These are phyloP conservation scores for Gadus macrocephalus DNA, from an alignment of 2,113 vertebrate species.

Conservation along the genomic window DNA sequence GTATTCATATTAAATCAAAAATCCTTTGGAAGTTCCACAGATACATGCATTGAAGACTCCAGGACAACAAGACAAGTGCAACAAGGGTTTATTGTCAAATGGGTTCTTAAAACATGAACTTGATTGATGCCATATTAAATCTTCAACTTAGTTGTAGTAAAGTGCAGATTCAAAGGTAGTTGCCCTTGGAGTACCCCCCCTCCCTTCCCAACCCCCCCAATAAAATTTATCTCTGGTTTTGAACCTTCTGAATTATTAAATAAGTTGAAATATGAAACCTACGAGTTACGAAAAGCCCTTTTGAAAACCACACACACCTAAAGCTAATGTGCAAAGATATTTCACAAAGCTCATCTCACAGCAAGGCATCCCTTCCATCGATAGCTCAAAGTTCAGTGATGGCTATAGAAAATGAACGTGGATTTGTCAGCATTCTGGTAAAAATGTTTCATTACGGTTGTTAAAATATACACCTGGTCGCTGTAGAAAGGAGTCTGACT, in stretches of 20 bases:
- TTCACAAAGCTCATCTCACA: slow-evolving; percentile 49
- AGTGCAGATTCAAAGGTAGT: slow-evolving; percentile 92
- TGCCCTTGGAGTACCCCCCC: slow-evolving; percentile 76
- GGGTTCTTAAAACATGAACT: slow-evolving; percentile 86
- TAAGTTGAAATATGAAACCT: slow-evolving; percentile 71
- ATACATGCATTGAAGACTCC: neutral
- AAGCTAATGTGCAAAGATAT: slow-evolving; percentile 77
- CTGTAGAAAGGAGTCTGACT: no score
- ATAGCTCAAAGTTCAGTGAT: slow-evolving; percentile 21
- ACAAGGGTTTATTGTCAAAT: slow-evolving; percentile 86
- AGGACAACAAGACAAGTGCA: slow-evolving; percentile 56
- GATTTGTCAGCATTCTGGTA: slow-evolving; percentile 13
- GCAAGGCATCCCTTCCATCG: slow-evolving; percentile 16
- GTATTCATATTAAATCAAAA: no score
- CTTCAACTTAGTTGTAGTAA: slow-evolving; percentile 86
- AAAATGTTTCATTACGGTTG: neutral
- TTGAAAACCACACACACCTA: slow-evolving; percentile 78
- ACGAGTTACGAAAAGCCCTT: slow-evolving; percentile 88
- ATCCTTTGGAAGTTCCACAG: no score
- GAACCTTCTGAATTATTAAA: slow-evolving; percentile 52
- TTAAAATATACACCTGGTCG: no score
- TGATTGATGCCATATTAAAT: slow-evolving; percentile 84
- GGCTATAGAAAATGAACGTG: slow-evolving; percentile 25
- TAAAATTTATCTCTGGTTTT: slow-evolving; percentile 74
- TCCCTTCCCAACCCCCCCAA: neutral